Conservation (phyloP, 1,140 invertebrate species). For the Latrodectus geometricus region DNA sequence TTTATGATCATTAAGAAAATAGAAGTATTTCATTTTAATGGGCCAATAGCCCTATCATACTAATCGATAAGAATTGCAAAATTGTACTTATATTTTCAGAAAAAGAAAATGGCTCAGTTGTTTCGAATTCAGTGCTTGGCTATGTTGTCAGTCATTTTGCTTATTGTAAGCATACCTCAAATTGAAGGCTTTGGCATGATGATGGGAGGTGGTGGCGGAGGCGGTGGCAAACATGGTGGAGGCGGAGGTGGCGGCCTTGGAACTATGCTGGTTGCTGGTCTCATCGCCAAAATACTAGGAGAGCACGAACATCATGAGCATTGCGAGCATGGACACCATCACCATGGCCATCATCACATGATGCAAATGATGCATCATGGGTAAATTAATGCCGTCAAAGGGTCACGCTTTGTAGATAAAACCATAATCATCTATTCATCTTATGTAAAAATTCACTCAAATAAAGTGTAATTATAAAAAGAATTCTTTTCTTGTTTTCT, state of each 20-base stretch:
- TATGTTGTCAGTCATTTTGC: not conserved
- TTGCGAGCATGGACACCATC: not conserved
- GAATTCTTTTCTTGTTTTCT: no score
- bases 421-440: no score
- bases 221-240: not conserved
- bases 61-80: no score
- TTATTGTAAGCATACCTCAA: not conserved
- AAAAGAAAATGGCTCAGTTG: no score
- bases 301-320: slow-evolving; percentile 25
- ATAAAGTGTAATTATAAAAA: no score
- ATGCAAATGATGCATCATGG: slow-evolving; percentile 35
- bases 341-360: slow-evolving; percentile 26
- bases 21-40: no score
- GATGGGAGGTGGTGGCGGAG: not conserved
- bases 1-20: no score
- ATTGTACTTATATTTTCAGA: no score
- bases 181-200: not conserved
- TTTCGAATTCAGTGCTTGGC: not conserved
- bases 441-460: no score
- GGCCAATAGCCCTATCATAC: no score
- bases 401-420: no score
- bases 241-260: slow-evolving; percentile 1
- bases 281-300: slow-evolving; percentile 28
- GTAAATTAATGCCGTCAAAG: not conserved
- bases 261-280: slow-evolving; percentile 31